Evolutionary conservation across 2,797 vertebrate species (phyloP).

Genomic region (Furcifer pardalis): DNA sequence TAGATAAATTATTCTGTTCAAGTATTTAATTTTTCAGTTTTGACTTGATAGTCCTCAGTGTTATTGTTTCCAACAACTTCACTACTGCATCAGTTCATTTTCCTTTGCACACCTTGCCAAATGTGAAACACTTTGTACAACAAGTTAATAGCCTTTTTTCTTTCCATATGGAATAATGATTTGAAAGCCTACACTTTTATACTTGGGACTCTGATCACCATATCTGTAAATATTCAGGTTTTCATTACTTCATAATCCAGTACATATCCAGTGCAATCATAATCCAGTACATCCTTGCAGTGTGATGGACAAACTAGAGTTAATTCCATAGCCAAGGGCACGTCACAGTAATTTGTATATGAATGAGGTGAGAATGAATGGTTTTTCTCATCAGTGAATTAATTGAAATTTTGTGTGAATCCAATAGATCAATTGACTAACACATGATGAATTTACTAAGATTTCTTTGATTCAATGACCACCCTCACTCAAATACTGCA

Average conservation of each 20-base stretch:
- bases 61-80: background rate
- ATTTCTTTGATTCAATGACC: background rate
- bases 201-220: background rate
- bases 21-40: too few relatives aligned
- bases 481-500: slow-evolving; percentile 48
- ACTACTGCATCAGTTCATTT: background rate
- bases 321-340: background rate
- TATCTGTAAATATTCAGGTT: background rate
- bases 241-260: background rate
- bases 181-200: background rate
- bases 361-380: slow-evolving; percentile 42
- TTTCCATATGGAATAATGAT: background rate
- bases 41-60: background rate
- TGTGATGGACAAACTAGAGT: background rate
- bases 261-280: background rate
- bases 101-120: background rate
- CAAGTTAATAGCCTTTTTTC: background rate
- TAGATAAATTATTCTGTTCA: background rate
- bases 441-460: background rate
- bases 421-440: background rate
- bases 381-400: background rate
- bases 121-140: background rate
- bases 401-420: background rate
- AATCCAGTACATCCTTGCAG: background rate
- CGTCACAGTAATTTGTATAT: background rate